Base-by-base conservation (phyloP, 2,888 invertebrate species). In the Zhuqinia jingwanae region DNA sequence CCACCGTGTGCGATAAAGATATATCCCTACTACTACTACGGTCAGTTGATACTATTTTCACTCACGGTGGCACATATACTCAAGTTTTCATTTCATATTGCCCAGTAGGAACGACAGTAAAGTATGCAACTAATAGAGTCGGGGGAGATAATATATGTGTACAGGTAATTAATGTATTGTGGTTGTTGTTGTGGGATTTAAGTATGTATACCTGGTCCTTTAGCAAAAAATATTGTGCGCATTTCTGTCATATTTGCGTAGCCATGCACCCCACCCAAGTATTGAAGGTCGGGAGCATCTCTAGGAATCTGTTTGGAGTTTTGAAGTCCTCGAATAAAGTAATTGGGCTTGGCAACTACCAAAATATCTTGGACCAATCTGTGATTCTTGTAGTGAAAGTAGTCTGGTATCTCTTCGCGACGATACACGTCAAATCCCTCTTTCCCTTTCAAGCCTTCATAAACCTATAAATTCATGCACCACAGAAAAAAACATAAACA, bases 371-470 rank as follows among this genome's bases (percentile, higher is more conserved):
- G 91, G 25, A 93, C 92, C 36, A 93, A 90, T 22, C 92, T 77
- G 87, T 92, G 92, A 85, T 93, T 92, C 79, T 91, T 91, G 91
- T 93, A 93, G 90, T 93, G 93, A 90, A 92, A 93, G 22, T 91
- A 89, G 2, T 92, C 92, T 0, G 93, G 93, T 63, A 93, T 92
- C 15, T 93, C 92, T 68, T 92, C 91, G 84, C 92, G 92, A 75
- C 90, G 91, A 90, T 92, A 93, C 2, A 92, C 92, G 73, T 90
- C 88, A 65, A 91, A 89, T 2, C 91, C 91, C 8, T 89, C 85
- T 68, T 91, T 90, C 17, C 73, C 85, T 73, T 89, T 90, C 80
- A 91, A 87, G 15, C 87, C 80, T 15, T 90, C 56, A 85, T 91
- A 91, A 6, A 92, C 91, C 90, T 91, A 76, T 15, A 20, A 0